Conservation (phyloP, 2,797 vertebrate species). For the Bothrops alternatus region DNA sequence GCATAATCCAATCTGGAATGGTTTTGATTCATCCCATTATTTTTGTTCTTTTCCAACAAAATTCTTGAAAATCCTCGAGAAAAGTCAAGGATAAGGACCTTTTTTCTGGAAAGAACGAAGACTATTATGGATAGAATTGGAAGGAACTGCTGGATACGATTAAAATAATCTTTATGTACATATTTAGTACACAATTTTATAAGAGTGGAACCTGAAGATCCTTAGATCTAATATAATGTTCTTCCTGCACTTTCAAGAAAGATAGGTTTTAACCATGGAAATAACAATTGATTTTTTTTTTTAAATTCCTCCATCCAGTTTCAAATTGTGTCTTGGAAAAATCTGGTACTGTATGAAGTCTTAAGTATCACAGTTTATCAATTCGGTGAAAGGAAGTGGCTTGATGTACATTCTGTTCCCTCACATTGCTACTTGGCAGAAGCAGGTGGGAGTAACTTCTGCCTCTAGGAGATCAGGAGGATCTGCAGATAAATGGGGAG, state of each 20-base stretch:
- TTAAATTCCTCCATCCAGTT: conserved; percentile 22
- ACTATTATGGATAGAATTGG: conserved; percentile 32
- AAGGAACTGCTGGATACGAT: conserved; percentile 55
- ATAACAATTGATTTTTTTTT: conserved; percentile 1
- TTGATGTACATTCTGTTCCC: neutral
- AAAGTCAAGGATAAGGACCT: conserved; percentile 57
- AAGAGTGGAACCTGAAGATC: conserved; percentile 40
- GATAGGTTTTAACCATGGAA: conserved; percentile 25
- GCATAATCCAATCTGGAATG: neutral
- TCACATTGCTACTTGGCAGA: neutral
- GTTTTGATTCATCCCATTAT: conserved; percentile 26
- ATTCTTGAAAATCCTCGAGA: conserved; percentile 43
- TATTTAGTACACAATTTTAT: conserved; percentile 54
- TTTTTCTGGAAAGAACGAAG: conserved; percentile 47
- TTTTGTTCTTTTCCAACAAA: conserved; percentile 42
- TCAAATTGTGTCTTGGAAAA: conserved; percentile 32
- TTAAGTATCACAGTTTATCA: neutral
- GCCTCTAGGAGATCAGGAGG: neutral
- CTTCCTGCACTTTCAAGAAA: conserved; percentile 29
- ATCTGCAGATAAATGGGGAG: neutral
- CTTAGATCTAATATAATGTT: neutral
- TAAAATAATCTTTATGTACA: conserved; percentile 54
- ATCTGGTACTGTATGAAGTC: conserved; percentile 28
- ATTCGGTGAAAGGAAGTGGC: conserved; percentile 28
- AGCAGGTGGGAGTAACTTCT: conserved; percentile 9